phyloP scores from a whole-genome alignment of 64 coral and sea anemone species.

The Dendronephthya gigantea region DNA sequence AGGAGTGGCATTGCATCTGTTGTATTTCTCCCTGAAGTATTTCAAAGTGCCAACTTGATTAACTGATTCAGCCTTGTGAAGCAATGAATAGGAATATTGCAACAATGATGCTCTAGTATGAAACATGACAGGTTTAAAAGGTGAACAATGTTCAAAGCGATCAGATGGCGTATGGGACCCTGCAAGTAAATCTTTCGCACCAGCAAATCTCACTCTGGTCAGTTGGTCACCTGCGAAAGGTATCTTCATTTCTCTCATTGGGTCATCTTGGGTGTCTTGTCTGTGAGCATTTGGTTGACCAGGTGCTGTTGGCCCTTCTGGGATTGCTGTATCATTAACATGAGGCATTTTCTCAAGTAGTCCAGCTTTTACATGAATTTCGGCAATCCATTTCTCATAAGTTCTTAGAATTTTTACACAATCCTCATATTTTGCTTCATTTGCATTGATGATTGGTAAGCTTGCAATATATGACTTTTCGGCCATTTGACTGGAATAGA shows the following conservation, averaged over 20 bases:
- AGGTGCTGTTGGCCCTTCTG: constrained; percentile 26
- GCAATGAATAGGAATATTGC: constrained; percentile 33
- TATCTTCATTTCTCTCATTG: constrained; percentile 44
- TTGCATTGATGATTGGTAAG: constrained; percentile 50
- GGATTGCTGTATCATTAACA: constrained; percentile 36
- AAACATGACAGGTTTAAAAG: constrained; percentile 57
- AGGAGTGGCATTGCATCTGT: constrained; percentile 23
- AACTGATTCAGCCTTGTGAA: no score
- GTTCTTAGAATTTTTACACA: constrained; percentile 52
- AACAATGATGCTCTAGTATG: constrained; percentile 46
- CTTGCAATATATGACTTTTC: constrained; percentile 33
- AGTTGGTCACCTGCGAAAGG: constrained; percentile 46
- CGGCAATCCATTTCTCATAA: constrained; percentile 54
- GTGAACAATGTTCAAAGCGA: constrained; percentile 52
- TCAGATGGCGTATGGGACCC: constrained; percentile 55
- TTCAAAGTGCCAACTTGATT: constrained; percentile 49
- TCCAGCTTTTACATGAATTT: constrained; percentile 45
- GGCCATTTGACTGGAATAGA: constrained; percentile 34
- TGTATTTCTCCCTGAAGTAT: constrained; percentile 54
- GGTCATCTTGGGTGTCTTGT: constrained; percentile 1
- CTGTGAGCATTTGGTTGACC: constrained; percentile 27
- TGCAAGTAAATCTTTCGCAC: constrained; percentile 55
- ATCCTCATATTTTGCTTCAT: constrained; percentile 53
- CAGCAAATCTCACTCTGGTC: constrained; percentile 42
- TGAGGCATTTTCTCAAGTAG: constrained; percentile 28